Evolutionary conservation across 2,113 vertebrate genomes (phyloP), one percentile per base, ranked within the genome.

Genomic region (Triplophysa rosa): DNA sequence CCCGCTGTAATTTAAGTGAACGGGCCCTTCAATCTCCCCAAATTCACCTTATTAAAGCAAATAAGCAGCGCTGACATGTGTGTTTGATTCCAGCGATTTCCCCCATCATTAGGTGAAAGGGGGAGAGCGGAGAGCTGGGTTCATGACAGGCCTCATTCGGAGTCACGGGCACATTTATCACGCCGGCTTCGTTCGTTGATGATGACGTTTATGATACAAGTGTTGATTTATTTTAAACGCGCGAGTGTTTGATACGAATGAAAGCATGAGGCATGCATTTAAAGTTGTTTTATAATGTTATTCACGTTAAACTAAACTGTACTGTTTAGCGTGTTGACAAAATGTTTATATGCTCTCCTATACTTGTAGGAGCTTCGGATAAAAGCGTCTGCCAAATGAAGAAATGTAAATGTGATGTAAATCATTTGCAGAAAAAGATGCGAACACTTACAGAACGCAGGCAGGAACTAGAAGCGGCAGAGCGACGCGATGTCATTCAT

Each of bases 121-220:
- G 26, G 23, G 49, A 58, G 61, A 33, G 88, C 19, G 16, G 74
- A 64, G 77, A 81, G 80, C 78, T 82, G 63, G 56, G 74, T 82
- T 87, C 84, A 81, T 84, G 86, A 87, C 85, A 77, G 84, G 83
- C 87, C 82, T 84, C 65, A 59, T 88, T 87, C 81, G 80, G 82
- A 78, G 78, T 63, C 14, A 9, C 54, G 79, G 82, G 82, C 64
- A 77, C 69, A 84, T 85, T 87, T 63, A 88, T 83, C 82, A 77
- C 42, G 10, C 19, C 26, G 33, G n/a, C 52, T 72, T 72, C 42
- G 17, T 58, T 71, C 52, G 26, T 9, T 19, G 8, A 54, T 9
- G 5, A 58, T 19, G 23, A 49, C 1, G 67, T 19, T 54, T 52
- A 19, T 19, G 24, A 69, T 49, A 42, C n/a, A 52, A 69, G 67